These are phyloP conservation scores for Gephyroberyx darwinii DNA, from an alignment of 2,797 vertebrate species.

Conservation along the genomic window DNA sequence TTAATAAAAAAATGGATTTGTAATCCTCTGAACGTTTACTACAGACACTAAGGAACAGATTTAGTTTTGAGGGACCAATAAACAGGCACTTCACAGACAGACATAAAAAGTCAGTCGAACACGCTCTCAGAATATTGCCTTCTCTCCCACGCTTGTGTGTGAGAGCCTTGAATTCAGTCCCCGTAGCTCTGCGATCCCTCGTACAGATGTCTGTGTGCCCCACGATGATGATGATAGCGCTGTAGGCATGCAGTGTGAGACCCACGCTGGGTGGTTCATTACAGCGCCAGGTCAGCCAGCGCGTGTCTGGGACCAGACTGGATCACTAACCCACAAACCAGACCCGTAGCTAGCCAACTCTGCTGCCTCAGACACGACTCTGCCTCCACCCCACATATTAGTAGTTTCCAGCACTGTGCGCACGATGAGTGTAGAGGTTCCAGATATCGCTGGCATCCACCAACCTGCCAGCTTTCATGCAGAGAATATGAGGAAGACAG, in stretches of 20 bases:
- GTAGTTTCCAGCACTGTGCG: constrained; percentile 23
- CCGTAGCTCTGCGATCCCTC: constrained; percentile 27
- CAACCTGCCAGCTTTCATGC: constrained; percentile 10
- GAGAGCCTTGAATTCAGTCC: background rate
- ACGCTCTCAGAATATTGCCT: background rate
- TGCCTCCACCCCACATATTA: constrained; percentile 52
- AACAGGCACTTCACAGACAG: background rate
- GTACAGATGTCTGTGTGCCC: constrained; percentile 2
- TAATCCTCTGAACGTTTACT: constrained; percentile 12
- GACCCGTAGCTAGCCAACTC: constrained; percentile 50
- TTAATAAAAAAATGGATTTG: constrained; percentile 47
- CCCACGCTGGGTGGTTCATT: constrained; percentile 68
- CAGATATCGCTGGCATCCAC: constrained; percentile 21
- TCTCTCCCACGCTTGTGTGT: background rate
- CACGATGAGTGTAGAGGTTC: constrained; percentile 12
- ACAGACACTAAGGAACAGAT: constrained; percentile 4
- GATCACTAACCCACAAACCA: constrained; percentile 60
- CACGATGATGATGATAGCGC: background rate
- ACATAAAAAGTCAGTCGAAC: background rate
- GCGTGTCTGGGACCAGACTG: constrained; percentile 53
- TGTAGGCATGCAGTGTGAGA: constrained; percentile 21
- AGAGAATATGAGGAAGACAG: constrained; percentile 12
- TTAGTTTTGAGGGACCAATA: background rate
- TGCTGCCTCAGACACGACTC: constrained; percentile 63
- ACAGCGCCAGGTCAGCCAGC: constrained; percentile 49